phyloP scores from a whole-genome alignment of 2,888 invertebrate genomes.

The Achlya flavicornis region DNA sequence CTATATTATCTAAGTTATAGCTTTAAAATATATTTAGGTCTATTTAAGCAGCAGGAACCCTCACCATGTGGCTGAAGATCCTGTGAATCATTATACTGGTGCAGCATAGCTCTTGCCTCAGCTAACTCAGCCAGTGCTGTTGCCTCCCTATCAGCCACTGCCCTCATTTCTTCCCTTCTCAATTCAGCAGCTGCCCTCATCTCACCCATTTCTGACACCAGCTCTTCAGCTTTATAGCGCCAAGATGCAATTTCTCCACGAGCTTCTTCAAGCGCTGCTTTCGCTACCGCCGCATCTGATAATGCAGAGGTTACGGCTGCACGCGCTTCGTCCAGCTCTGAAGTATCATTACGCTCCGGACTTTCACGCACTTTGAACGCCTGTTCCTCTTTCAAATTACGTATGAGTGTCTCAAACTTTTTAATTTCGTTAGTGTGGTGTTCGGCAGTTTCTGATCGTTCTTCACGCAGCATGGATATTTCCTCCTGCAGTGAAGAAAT shows the following conservation, averaged over 20 bases:
- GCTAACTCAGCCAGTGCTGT: slow-evolving; percentile 67
- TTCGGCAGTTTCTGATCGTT: slow-evolving; percentile 61
- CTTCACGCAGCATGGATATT: slow-evolving; percentile 60
- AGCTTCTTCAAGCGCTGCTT: slow-evolving; percentile 61
- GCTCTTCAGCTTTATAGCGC: slow-evolving; percentile 66
- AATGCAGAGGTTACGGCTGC: slow-evolving; percentile 53
- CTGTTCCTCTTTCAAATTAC: slow-evolving; percentile 65
- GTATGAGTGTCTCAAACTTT: slow-evolving; percentile 60
- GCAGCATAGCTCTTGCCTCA: slow-evolving; percentile 67
- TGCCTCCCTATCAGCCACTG: slow-evolving; percentile 66
- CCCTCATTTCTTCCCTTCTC: slow-evolving; percentile 63
- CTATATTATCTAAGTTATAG: slow-evolving; percentile 6
- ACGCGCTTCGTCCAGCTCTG: slow-evolving; percentile 67
- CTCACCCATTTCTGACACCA: slow-evolving; percentile 62
- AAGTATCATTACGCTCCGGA: slow-evolving; percentile 60
- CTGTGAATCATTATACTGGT: slow-evolving; percentile 63
- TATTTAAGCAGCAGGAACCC: not conserved
- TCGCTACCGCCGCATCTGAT: slow-evolving; percentile 58
- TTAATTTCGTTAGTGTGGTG: slow-evolving; percentile 62
- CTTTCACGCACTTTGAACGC: slow-evolving; percentile 51
- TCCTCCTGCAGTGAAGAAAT: slow-evolving; percentile 69
- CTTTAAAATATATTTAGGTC: not conserved
- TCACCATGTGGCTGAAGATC: slow-evolving; percentile 73
- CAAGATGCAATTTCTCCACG: slow-evolving; percentile 59
- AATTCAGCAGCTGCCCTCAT: slow-evolving; percentile 65